Evolutionary conservation across 2,888 invertebrate genomes (phyloP), one percentile per base, ranked within the genome.

Genomic region (Rhaphigaster nebulosa): DNA sequence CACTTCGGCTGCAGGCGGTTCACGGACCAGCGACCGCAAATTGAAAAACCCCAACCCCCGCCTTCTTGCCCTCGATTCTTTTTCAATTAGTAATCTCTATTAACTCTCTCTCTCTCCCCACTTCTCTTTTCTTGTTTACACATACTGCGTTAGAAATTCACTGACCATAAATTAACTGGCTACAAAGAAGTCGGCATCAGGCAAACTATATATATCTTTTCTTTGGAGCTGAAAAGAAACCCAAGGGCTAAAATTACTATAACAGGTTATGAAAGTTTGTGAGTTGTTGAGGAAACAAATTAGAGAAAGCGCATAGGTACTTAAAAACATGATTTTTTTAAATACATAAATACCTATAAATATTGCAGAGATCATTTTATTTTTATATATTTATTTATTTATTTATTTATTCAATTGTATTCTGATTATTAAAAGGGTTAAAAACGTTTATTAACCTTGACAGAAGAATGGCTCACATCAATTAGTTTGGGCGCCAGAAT

Each of bases 71-170:
- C 84, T 84, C 84, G 45, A 45, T 84, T 84, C 84, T 50, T 41
- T 84, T 84, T 84, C 84, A 84, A 84, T 84, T 84, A 84, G 45
- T 76, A 76, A 76, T 76, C 70, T 76, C 10, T 76, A 76, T 76
- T 76, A 76, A 38, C 70, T 18, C 5, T 5, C 70, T 10, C 34
- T 29, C 29, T 29, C n/a, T 3, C 29, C 29, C 12, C 60, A 29
- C 13, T n/a, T 29, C 13, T 5, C 20, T 76, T 76, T 38, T 38
- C 70, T 76, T 76, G 70, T 76, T 76, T 76, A 76, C 70, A 76
- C 18, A 76, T 76, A 34, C 38, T 38, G 70, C 34, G 34, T 76
- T 65, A 6, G 65, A 65, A 65, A 29, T 29, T 38, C 20, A 76
- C 70, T 76, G 1, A 38, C 38, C 10, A 2, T 76, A 76, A 76